phyloP scores from a whole-genome alignment of 2,888 invertebrate genomes.

The Eugnorisma glareosa region DNA sequence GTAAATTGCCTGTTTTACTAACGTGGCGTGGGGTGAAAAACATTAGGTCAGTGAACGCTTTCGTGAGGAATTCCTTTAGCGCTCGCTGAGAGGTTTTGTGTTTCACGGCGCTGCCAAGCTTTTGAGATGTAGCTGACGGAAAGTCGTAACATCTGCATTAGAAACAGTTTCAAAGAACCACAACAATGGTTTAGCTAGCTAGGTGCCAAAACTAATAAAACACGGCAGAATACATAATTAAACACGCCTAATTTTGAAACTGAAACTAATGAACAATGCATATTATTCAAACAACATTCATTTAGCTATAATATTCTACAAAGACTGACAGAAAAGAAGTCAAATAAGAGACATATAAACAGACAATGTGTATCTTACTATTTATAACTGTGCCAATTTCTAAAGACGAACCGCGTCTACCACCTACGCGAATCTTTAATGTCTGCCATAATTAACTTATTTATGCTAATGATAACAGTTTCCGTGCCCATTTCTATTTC shows the following conservation, averaged over 20 bases:
- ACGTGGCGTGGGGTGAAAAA: conserved; percentile 79
- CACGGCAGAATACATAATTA: background rate
- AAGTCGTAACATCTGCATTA: conserved; percentile 20
- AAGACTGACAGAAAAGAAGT: background rate
- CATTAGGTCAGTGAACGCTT: conserved; percentile 80
- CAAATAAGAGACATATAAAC: conserved; percentile 3
- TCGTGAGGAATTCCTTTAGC: conserved; percentile 72
- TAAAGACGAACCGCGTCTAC: conserved; percentile 10
- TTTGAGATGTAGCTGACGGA: conserved; percentile 46
- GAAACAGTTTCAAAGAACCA: conserved; percentile 26
- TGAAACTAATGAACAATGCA: conserved; percentile 5
- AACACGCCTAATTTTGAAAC: conserved; percentile 8
- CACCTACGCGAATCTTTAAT: conserved; percentile 19
- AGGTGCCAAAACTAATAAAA: conserved; percentile 36
- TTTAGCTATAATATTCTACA: background rate
- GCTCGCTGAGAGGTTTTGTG: conserved; percentile 67
- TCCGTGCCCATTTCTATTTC: conserved; percentile 9
- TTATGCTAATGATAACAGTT: conserved; percentile 26
- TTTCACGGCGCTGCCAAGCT: conserved; percentile 54
- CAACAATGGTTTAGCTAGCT: background rate
- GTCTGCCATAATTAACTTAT: conserved; percentile 8
- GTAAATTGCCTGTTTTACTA: conserved; percentile 89
- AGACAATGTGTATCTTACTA: background rate
- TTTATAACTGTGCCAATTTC: conserved; percentile 13
- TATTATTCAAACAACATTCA: background rate